Base-by-base conservation (phyloP, 2,888 invertebrate species). In the Noctua fimbriata region DNA sequence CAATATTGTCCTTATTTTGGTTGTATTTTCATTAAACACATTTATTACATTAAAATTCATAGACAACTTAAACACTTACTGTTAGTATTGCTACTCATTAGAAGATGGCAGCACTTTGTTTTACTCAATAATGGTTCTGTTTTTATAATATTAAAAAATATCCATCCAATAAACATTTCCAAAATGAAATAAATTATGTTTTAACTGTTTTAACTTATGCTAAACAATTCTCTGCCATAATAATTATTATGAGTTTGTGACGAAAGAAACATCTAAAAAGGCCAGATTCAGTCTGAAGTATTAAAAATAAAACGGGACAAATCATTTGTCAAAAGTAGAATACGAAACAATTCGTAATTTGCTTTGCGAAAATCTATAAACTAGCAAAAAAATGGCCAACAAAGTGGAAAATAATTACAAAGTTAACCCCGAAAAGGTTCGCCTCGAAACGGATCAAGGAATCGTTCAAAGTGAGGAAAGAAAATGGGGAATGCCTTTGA, bases 401-500 rank as follows among this genome's bases (percentile, higher is more conserved):
- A 94, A 92, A 89, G 88, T 69, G 73, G 95, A 95, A 90, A 92
- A 86, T 86, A 92, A 89, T 82, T 89, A 88, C 73, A 96, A 95
- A 94, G 92, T 95, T 44, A 93, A 95, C 75, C 93, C 95, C 66
- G 96, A 95, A 87, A 96, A 95, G 90, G 92, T 97, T 81, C 93
- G 93, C 41, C 91, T 97, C 60, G 97, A 97, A 91, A 97, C 96
- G 65, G 97, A 97, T 86, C 96, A 97, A 91, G 97, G 97, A 82
- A 97, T 97, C 80, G 86, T 95, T 71, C 95, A 96, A 75, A 96
- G 95, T 84, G 97, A 97, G 92, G 95, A 96, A 91, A 92, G 94
- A 88, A 97, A 98, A 96, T 98, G 98, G 97, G 98, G 98, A 72
- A 96, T 98, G 91, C 97, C 98, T 69, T 93, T 98, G 81, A 97